Base-by-base conservation (phyloP, 2,113 vertebrate species). In the Dipodomys spectabilis region DNA sequence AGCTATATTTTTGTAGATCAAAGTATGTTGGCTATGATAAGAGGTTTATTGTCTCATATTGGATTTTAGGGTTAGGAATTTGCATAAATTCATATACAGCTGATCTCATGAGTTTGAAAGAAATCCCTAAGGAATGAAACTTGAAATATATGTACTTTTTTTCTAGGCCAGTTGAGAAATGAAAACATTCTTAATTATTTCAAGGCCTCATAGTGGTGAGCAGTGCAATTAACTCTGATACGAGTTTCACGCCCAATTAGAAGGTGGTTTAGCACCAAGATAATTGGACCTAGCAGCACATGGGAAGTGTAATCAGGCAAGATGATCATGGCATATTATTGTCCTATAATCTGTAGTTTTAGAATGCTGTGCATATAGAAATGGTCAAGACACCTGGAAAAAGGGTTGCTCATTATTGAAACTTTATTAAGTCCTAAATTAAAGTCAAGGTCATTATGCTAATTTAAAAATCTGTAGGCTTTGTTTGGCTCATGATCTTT, bases 171-270 rank as follows among this genome's bases (percentile, higher is more conserved):
- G 44, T 2, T 97, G 81, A 98, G 95, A 97, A 97, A 97, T 92
- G 86, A 97, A 98, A 98, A 96, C 67, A 91, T 93, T 94, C 92
- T 97, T 98, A 97, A 98, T 98, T 97, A 98, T 98, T 98, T 98
- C 96, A 97, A 97, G 94, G 74, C 84, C 94, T 89, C 95, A 6
- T 0, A 97, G 67, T 92, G 30, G 71, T 94, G 57, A 94, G 97
- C 20, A 95, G 60, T 95, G 10, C 96, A 98, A 98, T 98, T 98
- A 98, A 96, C 91, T 90, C 71, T 94, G 94, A 97, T 98, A 81
- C 62, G 11, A 92, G 86, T 96, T 98, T 98, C 96, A 91, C 19
- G 65, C 88, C 90, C 97, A 97, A 96, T 98, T 98, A 98, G 96
- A 95, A 35, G 93, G 94, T 96, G 97, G 91, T 92, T 89, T 97